phyloP scores from a whole-genome alignment of 2,113 vertebrate genomes.

The Chaetorhynchus papuensis region DNA sequence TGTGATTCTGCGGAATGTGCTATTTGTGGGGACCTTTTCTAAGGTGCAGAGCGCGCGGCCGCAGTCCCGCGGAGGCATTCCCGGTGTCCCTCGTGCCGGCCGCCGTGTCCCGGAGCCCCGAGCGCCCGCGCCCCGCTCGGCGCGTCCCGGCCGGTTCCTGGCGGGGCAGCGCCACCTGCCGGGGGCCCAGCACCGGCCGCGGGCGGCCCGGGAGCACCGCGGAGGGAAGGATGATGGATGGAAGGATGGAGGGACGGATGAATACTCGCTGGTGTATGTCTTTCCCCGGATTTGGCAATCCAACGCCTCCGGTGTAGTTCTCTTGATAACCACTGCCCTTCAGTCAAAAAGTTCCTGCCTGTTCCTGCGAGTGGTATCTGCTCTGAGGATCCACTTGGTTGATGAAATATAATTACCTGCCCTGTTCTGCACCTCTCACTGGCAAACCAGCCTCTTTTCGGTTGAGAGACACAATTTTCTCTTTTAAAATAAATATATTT shows the following conservation, averaged over 20 bases:
- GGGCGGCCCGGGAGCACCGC: too few species aligned
- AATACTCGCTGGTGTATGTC: neutral
- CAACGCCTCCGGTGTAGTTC: neutral
- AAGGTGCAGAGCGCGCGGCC: rapidly evolving
- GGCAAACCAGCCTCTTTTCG: neutral
- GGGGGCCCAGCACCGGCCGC: neutral
- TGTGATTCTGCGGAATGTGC: neutral
- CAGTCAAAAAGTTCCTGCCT: neutral
- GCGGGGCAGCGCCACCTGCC: constrained; percentile 45
- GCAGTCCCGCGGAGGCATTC: neutral
- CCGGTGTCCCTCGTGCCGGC: neutral
- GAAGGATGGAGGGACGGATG: neutral
- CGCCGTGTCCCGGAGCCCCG: neutral
- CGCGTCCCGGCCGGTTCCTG: neutral
- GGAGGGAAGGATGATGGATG: neutral
- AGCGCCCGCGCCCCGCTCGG: neutral
- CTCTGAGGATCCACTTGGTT: neutral
- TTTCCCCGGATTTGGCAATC: too few species aligned
- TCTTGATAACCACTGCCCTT: neutral
- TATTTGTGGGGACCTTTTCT: neutral
- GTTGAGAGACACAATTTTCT: neutral
- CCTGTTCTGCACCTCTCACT: neutral
- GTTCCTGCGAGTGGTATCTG: neutral
- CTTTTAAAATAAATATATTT: neutral
- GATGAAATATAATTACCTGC: neutral